phyloP scores from a whole-genome alignment of 2,797 vertebrate genomes.

The Mus spretus region DNA sequence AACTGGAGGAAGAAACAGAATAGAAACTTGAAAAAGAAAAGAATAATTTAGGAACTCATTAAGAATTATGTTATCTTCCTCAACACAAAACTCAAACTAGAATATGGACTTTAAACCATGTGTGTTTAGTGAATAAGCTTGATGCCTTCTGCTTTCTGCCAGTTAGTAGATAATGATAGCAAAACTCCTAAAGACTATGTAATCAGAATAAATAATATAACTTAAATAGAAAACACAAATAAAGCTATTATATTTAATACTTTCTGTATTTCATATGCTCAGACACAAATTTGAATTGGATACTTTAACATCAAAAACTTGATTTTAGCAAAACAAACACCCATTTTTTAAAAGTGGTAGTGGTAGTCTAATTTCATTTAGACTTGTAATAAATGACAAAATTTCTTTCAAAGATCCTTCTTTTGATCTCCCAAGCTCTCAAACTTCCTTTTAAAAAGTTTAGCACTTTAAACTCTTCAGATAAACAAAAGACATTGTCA shows the following conservation, averaged over 20 bases:
- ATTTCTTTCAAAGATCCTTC: background rate
- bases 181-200: slow-evolving; percentile 51
- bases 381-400: slow-evolving; percentile 38
- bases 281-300: slow-evolving; percentile 63
- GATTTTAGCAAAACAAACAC: slow-evolving; percentile 59
- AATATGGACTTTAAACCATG: slow-evolving; percentile 60
- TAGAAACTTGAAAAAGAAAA: slow-evolving; percentile 43
- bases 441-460: slow-evolving; percentile 47
- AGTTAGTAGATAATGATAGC: slow-evolving; percentile 28
- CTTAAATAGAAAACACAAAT: slow-evolving; percentile 64
- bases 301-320: slow-evolving; percentile 57
- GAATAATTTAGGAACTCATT: slow-evolving; percentile 26
- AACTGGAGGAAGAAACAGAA: slow-evolving; percentile 22
- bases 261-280: slow-evolving; percentile 43
- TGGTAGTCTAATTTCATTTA: slow-evolving; percentile 64
- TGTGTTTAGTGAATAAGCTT: slow-evolving; percentile 45
- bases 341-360: background rate
- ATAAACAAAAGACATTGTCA: slow-evolving; percentile 60
- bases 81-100: slow-evolving; percentile 47
- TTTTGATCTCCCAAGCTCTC: slow-evolving; percentile 32
- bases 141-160: slow-evolving; percentile 39
- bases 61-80: slow-evolving; percentile 36
- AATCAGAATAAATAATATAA: slow-evolving; percentile 58
- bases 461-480: slow-evolving; percentile 53
- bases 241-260: slow-evolving; percentile 54